Base-by-base conservation (phyloP, 2,113 vertebrate genomes). In the Paraplagusia blochii region DNA sequence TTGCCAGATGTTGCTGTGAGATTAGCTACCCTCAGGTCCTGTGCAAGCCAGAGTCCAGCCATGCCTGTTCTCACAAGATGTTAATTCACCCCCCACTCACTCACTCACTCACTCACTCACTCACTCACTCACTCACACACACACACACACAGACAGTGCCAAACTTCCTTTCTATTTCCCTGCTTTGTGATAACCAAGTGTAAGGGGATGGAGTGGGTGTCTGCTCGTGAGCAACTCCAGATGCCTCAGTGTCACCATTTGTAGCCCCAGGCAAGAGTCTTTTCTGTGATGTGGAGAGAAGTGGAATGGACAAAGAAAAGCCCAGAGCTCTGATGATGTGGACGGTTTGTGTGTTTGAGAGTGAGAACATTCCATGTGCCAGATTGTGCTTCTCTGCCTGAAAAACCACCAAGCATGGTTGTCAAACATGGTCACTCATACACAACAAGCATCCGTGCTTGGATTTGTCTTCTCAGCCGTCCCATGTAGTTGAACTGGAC, bases 1-100 rank as follows among this genome's bases (percentile, higher is more conserved):
- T 58, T 59, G 57, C 76, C 83, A 84, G 76, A 85, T 84, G 81
- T 76, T 80, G 67, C 61, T 17, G 59, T 10, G 59, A 80, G 85
- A 87, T 84, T 64, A 85, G 38, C 39, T 60, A 13, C 73, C 19
- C 47, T 33, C 42, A 10, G 45, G 44, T 83, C 60, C 71, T 64
- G 53, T 55, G 69, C 58, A 66, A 77, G 68, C 44, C 56, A 49
- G 16, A 63, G 65, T 76, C 55, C 52, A 61, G 65, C 74, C 72
- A 68, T 77, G 76, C 64, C 67, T 73, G 44, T 51, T 76, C 69
- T 72, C 69, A 70, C 62, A 77, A 66, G 64, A 73, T 53, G 50
- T 76, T 87, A 40, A 77, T 69, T 72, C 75, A 58, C 74, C 48
- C 76, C 29, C 22, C 22, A 29, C 22, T 29, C n/a, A n/a, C n/a